Evolutionary conservation across 2,888 invertebrate species (phyloP).

Genomic region (Pristionchus fissidentatus): DNA sequence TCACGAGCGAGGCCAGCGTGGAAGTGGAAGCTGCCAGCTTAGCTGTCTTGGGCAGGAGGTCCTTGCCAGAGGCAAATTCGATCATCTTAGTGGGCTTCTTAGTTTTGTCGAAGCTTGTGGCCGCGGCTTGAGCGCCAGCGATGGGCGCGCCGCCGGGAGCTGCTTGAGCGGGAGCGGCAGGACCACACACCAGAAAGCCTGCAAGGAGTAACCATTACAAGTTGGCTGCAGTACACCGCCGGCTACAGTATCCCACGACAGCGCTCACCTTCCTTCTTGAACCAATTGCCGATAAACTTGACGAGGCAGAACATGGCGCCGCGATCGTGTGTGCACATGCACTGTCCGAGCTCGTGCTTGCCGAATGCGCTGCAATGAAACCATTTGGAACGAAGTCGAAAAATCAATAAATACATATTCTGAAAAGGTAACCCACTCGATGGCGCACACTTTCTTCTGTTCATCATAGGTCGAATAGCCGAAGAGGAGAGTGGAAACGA

Average conservation of each 20-base stretch:
- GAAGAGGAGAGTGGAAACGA: no score
- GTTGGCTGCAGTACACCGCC: neutral
- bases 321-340: neutral
- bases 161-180: no score
- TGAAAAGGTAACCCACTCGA: no score
- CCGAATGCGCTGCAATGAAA: no score
- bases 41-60: neutral
- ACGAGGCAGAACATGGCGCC: neutral
- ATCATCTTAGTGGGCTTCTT: neutral
- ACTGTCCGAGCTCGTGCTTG: no score
- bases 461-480: no score
- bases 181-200: neutral
- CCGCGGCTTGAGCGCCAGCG: no score
- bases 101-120: neutral
- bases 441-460: no score
- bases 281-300: neutral
- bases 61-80: no score
- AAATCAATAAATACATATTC: no score
- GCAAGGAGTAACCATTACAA: neutral
- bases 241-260: neutral
- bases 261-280: neutral
- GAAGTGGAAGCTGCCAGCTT: neutral
- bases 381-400: no score
- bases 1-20: neutral
- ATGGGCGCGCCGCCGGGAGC: no score